These are phyloP conservation scores for Tenthredo mesomela DNA, from an alignment of 2,888 invertebrate genomes.

Conservation along the genomic window DNA sequence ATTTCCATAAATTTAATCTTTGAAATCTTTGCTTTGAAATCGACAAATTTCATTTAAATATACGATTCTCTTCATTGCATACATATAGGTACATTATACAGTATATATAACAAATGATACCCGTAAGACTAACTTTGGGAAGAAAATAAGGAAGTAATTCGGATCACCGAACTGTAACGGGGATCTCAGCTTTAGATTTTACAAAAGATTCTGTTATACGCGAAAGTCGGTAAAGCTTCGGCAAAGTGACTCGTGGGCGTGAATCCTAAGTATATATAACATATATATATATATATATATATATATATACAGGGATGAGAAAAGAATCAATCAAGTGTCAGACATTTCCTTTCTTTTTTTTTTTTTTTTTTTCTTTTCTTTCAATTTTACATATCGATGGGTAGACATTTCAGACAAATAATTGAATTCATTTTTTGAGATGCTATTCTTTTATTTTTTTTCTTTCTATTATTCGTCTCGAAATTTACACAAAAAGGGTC, in stretches of 20 bases:
- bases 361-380: neutral
- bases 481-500: no score
- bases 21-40: no score
- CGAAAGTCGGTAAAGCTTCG: neutral
- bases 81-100: no score
- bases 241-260: neutral
- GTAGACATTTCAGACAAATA: neutral
- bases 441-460: no score
- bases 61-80: no score
- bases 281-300: neutral
- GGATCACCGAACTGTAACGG: slow-evolving; percentile 8
- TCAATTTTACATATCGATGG: neutral
- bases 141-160: neutral
- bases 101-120: no score
- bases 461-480: no score
- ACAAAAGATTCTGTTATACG: neutral
- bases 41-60: no score
- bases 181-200: neutral
- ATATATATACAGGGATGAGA: neutral
- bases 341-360: neutral
- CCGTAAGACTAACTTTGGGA: neutral
- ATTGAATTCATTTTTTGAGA: no score
- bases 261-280: neutral
- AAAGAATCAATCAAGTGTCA: neutral
- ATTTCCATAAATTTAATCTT: no score